Evolutionary conservation across 1,140 invertebrate genomes (phyloP), one percentile per base, ranked within the genome.

Genomic region (Pteromalus puparum): DNA sequence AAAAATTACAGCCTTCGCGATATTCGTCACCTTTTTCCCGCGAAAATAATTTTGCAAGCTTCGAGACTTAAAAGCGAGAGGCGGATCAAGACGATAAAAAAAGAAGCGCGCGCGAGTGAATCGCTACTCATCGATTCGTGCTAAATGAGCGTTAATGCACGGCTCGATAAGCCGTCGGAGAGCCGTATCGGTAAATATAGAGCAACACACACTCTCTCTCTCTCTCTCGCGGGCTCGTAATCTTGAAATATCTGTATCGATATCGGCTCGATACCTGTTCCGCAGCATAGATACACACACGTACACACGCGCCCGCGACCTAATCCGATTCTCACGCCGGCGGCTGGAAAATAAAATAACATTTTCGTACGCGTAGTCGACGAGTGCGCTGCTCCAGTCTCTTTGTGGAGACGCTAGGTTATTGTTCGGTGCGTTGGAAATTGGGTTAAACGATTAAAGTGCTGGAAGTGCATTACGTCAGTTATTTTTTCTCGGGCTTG

Each of bases 221-320:
- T 18, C 48, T 53, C 15, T 15, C 12, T 15, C 53, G 53, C 61
- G 21, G 10, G 38, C 15, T 30, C 26, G 68, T 73, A 70, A 80
- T 80, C 38, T 72, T 73, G 24, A 73, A 73, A 81, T 81, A 72
- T 72, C 65, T 30, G 15, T 48, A 73, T 53, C 38, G 67, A 53
- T 81, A 73, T 53, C 26, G 26, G 24, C 24, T 24, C 65, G 61
- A 28, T 70, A 80, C 18, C 3, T 30, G 28, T n/a, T 26, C 65
- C 10, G 6, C 65, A 12, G n/a, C 65, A 15, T 53, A 18, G 48
- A 53, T 34, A 4, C 9, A 10, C 9, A 42, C 38, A 42, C 38
- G 10, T 42, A 76, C 38, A 34, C 30, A 34, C 30, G 30, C 30
- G 30, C 30, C 30, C 13, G 9, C 34, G 38, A 80, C 65, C 65